Conservation (phyloP, 2,888 invertebrate species). For the Pseudococcus jackbeardsleyi region DNA sequence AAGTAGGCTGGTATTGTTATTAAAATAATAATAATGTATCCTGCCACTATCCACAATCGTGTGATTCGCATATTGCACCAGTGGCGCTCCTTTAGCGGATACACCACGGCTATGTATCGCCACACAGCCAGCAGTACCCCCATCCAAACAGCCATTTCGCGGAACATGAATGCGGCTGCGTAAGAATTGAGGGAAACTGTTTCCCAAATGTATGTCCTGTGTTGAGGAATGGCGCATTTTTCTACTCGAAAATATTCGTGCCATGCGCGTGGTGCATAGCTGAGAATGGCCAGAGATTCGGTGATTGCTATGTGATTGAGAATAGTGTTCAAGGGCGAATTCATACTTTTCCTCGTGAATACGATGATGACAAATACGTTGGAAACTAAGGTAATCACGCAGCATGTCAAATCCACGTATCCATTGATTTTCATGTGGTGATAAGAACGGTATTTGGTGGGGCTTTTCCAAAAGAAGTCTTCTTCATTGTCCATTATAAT, state of each 20-base stretch:
- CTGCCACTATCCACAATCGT: slow-evolving; percentile 80
- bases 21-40: slow-evolving; percentile 85
- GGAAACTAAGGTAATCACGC: slow-evolving; percentile 82
- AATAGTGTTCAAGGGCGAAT: background rate
- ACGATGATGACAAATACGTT: background rate
- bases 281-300: background rate
- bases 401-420: slow-evolving; percentile 86
- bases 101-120: slow-evolving; percentile 72
- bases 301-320: background rate
- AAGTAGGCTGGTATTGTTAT: slow-evolving; percentile 88
- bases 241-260: slow-evolving; percentile 68
- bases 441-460: background rate
- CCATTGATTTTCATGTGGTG: slow-evolving; percentile 79
- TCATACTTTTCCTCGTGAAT: background rate
- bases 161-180: slow-evolving; percentile 88
- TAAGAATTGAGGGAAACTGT: slow-evolving; percentile 86
- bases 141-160: slow-evolving; percentile 92
- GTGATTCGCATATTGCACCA: slow-evolving; percentile 72
- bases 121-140: slow-evolving; percentile 93
- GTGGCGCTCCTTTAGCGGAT: background rate
- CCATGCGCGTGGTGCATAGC: background rate
- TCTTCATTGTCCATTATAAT: background rate
- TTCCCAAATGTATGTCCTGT: slow-evolving; percentile 77
- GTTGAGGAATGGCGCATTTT: slow-evolving; percentile 68
- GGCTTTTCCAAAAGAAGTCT: background rate